Base-by-base conservation (phyloP, 2,888 invertebrate genomes). In the Ferrisia virgata region DNA sequence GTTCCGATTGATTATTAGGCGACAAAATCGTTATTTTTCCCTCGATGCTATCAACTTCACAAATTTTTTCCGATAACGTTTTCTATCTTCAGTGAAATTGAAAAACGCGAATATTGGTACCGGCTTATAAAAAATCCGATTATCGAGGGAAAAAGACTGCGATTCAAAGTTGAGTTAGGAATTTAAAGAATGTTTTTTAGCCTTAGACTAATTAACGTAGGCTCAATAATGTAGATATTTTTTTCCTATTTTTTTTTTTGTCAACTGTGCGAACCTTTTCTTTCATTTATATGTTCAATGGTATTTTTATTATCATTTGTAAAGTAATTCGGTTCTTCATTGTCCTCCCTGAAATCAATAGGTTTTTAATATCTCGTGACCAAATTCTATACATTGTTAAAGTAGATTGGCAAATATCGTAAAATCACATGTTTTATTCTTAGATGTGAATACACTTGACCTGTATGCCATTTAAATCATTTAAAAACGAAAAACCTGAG, bases 1-100 rank as follows among this genome's bases (percentile, higher is more conserved):
- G 72, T 76, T 76, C 36, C 72, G 72, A 76, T 76, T 76, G 72
- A 76, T 76, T 33, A 76, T 76, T 76, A 76, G 72, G 72, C 72
- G 72, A 76, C 72, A 36, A 76, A 76, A 76, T 76, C 33, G 72
- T 76, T 76, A 76, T 76, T 76, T 76, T 76, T 76, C 72, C 72
- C 72, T 76, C 72, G 72, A 76, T 36, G 36, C 72, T 33, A 76
- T 76, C 72, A 76, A 76, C 72, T 76, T 76, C 33, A 76, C 72
- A 76, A 76, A 76, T 76, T 76, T 53, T 64, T 36, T 22, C 22
- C 33, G 18, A 36, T 76, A 76, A 76, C 31, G 28, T 33, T 76
- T 76, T 36, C 72, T 36, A 76, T 76, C 72, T 76, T 76, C 72
- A 11, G 72, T 36, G 72, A 76, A 76, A 76, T 76, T 76, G 72